These are phyloP conservation scores for Eriosoma lanigerum DNA, from an alignment of 1,140 invertebrate species.

Conservation along the genomic window DNA sequence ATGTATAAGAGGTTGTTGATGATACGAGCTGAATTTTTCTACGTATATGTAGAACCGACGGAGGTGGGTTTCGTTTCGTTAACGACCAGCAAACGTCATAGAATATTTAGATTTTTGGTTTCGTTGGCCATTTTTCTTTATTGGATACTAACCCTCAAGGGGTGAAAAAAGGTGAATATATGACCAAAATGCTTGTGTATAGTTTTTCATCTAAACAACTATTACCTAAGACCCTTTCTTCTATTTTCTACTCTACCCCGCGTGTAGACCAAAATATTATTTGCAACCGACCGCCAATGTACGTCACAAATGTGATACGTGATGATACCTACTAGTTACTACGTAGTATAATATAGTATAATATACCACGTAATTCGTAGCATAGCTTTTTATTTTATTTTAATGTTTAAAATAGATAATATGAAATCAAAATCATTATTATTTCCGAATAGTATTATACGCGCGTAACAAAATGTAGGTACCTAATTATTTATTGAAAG, in stretches of 20 bases:
- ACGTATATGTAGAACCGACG: too few relatives aligned
- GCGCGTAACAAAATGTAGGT: too few relatives aligned
- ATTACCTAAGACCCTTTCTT: slow-evolving; percentile 17
- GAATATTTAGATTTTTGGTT: slow-evolving; percentile 34
- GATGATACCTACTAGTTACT: too few relatives aligned
- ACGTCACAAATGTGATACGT: slow-evolving; percentile 11
- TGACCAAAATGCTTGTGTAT: slow-evolving; percentile 13
- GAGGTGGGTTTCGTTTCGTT: background rate
- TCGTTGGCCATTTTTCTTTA: background rate
- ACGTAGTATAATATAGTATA: too few relatives aligned
- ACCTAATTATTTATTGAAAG: too few relatives aligned
- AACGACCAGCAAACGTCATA: slow-evolving; percentile 18
- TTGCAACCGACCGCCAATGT: background rate
- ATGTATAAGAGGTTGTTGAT: background rate
- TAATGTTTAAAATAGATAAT: too few relatives aligned
- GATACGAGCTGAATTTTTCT: too few relatives aligned
- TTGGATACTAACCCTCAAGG: slow-evolving; percentile 8
- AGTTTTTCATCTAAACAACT: slow-evolving; percentile 45
- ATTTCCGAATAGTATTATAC: too few relatives aligned
- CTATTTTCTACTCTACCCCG: background rate
- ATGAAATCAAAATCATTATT: too few relatives aligned
- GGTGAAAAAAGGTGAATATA: background rate
- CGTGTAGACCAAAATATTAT: background rate
- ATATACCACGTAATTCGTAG: too few relatives aligned
- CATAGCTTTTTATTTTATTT: too few relatives aligned